A percentile compares a stretch with the other conserved stretches of the same genome.
These are phyloP conservation scores for Dicrostonyx torquatus DNA, from an alignment of 2,797 vertebrate genomes.

Conservation along the genomic window DNA sequence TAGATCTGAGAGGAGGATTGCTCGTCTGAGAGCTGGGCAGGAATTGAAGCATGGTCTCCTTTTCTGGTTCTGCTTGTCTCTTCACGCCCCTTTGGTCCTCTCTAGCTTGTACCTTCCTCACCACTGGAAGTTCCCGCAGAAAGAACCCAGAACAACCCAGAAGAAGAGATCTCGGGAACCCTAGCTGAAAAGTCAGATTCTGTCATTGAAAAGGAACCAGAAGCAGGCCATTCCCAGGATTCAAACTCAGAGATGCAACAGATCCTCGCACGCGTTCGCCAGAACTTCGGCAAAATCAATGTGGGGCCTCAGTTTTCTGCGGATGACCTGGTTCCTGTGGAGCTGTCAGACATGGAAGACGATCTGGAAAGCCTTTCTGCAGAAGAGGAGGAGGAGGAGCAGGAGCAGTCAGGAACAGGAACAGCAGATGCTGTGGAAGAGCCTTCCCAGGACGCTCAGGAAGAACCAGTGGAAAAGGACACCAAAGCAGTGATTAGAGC, in stretches of 20 bases:
- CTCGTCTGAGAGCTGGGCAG: not conserved
- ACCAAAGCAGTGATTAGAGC: conserved; percentile 89
- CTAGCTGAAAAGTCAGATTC: conserved; percentile 25
- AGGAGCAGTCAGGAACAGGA: conserved; percentile 59
- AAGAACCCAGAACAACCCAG: not conserved
- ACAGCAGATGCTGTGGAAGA: not conserved
- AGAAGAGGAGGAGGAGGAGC: conserved; percentile 82
- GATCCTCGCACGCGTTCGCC: conserved; percentile 91
- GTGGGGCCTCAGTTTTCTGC: conserved; percentile 94
- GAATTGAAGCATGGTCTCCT: conserved; percentile 1
- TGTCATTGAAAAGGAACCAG: not conserved
- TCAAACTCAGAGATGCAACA: conserved; percentile 80
- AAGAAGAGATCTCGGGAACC: not conserved
- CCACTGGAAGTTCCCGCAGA: conserved; percentile 61
- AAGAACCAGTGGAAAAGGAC: conserved; percentile 51
- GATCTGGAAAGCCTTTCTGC: conserved; percentile 81
- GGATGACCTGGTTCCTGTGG: conserved; percentile 94
- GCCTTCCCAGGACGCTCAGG: not conserved
- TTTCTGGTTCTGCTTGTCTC: conserved; percentile 46
- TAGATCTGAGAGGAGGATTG: not conserved
- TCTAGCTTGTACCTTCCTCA: conserved; percentile 72
- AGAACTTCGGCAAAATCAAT: conserved; percentile 97
- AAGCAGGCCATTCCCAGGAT: conserved; percentile 9
- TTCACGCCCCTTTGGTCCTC: not conserved
- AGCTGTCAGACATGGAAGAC: conserved; percentile 89